phyloP scores from a whole-genome alignment of 1,140 invertebrate species.

The Potamilus streckersoni region DNA sequence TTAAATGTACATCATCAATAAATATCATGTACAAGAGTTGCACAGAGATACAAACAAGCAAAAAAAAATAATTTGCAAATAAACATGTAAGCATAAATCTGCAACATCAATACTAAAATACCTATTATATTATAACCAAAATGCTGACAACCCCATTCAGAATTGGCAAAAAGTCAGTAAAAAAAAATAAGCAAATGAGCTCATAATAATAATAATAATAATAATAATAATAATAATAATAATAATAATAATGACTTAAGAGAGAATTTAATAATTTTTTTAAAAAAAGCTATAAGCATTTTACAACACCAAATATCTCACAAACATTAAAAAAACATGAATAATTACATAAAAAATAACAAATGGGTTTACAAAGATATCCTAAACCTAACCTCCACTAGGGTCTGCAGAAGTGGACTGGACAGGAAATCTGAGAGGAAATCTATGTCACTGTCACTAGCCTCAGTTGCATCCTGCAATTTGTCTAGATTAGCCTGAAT shows the following conservation, averaged over 20 bases:
- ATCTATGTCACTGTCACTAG: constrained; percentile 43
- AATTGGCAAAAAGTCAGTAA: background rate
- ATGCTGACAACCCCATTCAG: background rate
- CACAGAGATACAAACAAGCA: too few species aligned
- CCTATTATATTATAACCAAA: background rate
- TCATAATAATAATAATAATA: background rate
- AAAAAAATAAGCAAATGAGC: background rate
- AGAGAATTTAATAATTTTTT: background rate
- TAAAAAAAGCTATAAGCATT: background rate
- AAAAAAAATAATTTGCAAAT: too few species aligned
- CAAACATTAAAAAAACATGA: background rate
- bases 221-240: too few species aligned
- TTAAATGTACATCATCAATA: too few species aligned
- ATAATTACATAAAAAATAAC: background rate
- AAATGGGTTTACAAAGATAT: background rate
- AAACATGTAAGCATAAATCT: too few species aligned
- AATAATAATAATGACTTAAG: too few species aligned
- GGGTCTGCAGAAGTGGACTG: constrained; percentile 37
- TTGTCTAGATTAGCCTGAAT: constrained; percentile 46
- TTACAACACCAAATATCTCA: too few species aligned
- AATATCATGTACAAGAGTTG: too few species aligned
- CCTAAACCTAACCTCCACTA: constrained; percentile 46
- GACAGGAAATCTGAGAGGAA: constrained; percentile 50
- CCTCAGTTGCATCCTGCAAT: constrained; percentile 40
- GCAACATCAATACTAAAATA: too few species aligned